Evolutionary conservation across 2,888 invertebrate genomes (phyloP).

Genomic region (Pyrochroa serraticornis): DNA sequence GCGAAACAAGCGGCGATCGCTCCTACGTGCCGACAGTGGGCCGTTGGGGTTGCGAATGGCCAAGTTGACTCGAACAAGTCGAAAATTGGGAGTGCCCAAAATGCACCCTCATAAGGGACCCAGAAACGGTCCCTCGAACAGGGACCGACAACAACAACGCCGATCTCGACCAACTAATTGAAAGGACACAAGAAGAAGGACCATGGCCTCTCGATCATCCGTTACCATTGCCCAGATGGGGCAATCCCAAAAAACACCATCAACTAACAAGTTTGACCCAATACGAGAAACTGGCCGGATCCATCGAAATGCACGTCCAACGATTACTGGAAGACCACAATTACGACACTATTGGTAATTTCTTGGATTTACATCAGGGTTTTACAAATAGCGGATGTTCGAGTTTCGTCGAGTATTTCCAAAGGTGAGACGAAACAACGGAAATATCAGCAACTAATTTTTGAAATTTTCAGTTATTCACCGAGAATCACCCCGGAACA

Average conservation of each 20-base stretch:
- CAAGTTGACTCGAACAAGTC: constrained; percentile 91
- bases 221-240: constrained; percentile 80
- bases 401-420: constrained; percentile 74
- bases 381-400: constrained; percentile 69
- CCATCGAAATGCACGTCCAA: constrained; percentile 80
- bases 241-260: constrained; percentile 56
- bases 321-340: constrained; percentile 81
- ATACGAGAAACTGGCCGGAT: constrained; percentile 80
- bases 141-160: constrained; percentile 37
- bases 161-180: constrained; percentile 42
- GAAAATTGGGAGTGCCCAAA: constrained; percentile 59
- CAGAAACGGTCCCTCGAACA: constrained; percentile 36
- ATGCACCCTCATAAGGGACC: constrained; percentile 51
- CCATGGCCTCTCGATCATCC: constrained; percentile 73
- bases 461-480: constrained; percentile 62
- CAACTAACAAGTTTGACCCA: constrained; percentile 63
- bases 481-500: constrained; percentile 79
- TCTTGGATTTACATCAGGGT: constrained; percentile 71
- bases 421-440: constrained; percentile 54
- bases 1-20: constrained; percentile 61
- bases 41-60: constrained; percentile 94
- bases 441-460: too few species aligned
- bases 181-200: constrained; percentile 58
- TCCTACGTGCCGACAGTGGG: constrained; percentile 80
- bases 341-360: constrained; percentile 89